Conservation (phyloP, 92 coral and sea anemone genomes). For the Phenganax marumi region DNA sequence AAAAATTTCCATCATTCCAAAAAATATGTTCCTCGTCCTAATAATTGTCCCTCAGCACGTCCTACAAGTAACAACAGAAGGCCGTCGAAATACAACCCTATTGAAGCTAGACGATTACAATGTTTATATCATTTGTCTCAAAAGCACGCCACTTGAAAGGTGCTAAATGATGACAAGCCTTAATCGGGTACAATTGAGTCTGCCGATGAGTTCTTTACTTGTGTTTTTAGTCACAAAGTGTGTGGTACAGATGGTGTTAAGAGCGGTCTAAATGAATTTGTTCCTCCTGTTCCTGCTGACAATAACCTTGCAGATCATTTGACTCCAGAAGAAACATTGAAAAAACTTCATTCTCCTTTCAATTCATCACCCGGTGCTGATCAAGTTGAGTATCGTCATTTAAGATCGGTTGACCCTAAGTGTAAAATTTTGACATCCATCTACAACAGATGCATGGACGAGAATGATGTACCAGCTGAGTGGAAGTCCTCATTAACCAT, state of each 20-base stretch:
- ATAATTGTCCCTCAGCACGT: not conserved
- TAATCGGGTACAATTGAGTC: not conserved
- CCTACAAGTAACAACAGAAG: not conserved
- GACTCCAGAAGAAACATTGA: no score
- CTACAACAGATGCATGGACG: not conserved
- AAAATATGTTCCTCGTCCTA: not conserved
- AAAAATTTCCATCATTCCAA: not conserved
- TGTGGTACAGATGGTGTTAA: not conserved
- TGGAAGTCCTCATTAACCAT: not conserved
- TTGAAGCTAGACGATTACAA: slow-evolving; percentile 13
- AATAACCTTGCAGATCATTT: not conserved
- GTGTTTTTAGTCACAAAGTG: not conserved
- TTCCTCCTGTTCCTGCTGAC: not conserved
- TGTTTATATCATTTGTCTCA: not conserved
- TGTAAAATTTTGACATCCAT: not conserved
- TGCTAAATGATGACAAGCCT: not conserved
- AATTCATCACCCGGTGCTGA: slow-evolving; percentile 5
- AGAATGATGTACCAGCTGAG: not conserved
- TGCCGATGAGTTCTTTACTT: not conserved
- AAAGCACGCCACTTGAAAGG: slow-evolving; percentile 9
- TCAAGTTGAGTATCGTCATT: slow-evolving; percentile 8
- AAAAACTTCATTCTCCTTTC: not conserved
- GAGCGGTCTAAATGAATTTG: not conserved
- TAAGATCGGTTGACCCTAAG: no score
- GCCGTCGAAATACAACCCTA: slow-evolving; percentile 3